A percentile compares a stretch with the other conserved stretches of the same genome.
phyloP scores from a whole-genome alignment of 1,140 invertebrate genomes.

The Venturia canescens region DNA sequence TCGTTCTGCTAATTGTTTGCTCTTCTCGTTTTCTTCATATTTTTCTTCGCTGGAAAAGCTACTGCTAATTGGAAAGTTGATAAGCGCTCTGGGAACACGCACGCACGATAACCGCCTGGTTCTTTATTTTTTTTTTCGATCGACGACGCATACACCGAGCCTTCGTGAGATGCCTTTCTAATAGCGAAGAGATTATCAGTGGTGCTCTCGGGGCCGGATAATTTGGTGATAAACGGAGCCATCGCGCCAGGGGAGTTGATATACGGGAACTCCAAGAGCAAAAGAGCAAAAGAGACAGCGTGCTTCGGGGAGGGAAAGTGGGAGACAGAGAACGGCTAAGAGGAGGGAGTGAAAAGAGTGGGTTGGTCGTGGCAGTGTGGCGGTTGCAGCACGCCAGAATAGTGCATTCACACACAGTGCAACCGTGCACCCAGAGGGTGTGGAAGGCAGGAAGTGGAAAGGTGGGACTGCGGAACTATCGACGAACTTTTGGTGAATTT shows the following conservation, averaged over 20 bases:
- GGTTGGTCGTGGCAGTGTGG: conserved; percentile 14
- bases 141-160: conserved; percentile 12
- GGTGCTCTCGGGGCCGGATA: conserved; percentile 14
- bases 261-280: neutral
- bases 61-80: conserved; percentile 28
- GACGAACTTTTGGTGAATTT: conserved; percentile 45
- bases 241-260: conserved; percentile 11
- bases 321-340: neutral
- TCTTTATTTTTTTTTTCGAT: conserved; percentile 14
- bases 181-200: conserved; percentile 31
- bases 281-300: neutral
- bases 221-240: conserved; percentile 39
- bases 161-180: conserved; percentile 8
- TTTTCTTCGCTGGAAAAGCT: neutral
- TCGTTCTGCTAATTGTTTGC: neutral
- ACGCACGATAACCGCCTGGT: conserved; percentile 5
- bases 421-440: conserved; percentile 31
- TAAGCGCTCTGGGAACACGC: conserved; percentile 45
- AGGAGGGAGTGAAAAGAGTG: conserved; percentile 20
- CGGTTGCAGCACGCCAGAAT: conserved; percentile 31
- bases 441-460: conserved; percentile 44
- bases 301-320: neutral
- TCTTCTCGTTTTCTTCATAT: conserved; percentile 10
- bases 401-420: conserved; percentile 42
- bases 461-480: conserved; percentile 46